Evolutionary conservation across 2,113 vertebrate genomes (phyloP).

Genomic region (Cathartes aura): DNA sequence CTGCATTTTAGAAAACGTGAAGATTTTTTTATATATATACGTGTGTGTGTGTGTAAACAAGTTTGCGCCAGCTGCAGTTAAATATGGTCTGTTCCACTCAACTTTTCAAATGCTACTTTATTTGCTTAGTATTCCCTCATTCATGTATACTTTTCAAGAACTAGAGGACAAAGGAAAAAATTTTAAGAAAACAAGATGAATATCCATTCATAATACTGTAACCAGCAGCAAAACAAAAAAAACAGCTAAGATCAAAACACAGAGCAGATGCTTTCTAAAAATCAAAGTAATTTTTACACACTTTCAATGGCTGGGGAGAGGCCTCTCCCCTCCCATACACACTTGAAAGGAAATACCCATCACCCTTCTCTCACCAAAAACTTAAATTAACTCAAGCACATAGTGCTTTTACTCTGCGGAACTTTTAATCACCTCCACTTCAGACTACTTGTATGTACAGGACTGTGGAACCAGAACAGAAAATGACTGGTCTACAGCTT

Average conservation of each 20-base stretch:
- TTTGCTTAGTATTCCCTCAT: not conserved
- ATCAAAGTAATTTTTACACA: not conserved
- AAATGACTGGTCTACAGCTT: not conserved
- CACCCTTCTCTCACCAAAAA: not conserved
- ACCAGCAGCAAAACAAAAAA: not conserved
- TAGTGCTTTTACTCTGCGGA: not conserved
- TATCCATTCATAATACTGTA: not conserved
- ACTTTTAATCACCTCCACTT: not conserved
- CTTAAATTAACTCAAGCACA: not conserved
- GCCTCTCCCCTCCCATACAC: not conserved
- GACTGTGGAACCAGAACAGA: not conserved
- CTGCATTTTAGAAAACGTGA: not conserved
- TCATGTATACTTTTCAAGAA: not conserved
- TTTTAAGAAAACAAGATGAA: not conserved
- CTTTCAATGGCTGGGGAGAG: not conserved
- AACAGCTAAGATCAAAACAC: not conserved
- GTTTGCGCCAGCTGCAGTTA: not conserved
- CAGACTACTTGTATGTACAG: not conserved
- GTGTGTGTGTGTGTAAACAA: not conserved
- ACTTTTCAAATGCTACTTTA: not conserved
- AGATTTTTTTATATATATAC: too few relatives aligned
- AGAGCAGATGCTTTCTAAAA: not conserved
- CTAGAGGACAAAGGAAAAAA: not conserved
- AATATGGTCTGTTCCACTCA: not conserved
- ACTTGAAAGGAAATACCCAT: not conserved